A percentile compares a stretch with the other conserved stretches of the same genome.
phyloP scores from a whole-genome alignment of 2,797 vertebrate species.

The Phrynocephalus guinanensis region DNA sequence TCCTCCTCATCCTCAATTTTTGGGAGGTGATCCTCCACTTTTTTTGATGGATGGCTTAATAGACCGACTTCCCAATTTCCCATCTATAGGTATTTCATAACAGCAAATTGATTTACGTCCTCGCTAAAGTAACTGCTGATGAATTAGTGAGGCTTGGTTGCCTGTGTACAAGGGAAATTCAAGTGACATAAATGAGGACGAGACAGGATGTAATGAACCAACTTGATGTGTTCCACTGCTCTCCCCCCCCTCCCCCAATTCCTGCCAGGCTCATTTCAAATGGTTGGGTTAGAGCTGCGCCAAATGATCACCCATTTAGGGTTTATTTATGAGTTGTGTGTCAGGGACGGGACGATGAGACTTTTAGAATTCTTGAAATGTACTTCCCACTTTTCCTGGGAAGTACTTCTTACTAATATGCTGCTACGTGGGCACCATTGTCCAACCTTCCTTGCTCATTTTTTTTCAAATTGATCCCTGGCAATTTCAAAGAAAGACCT shows the following conservation, averaged over 20 bases:
- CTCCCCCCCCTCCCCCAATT: no score
- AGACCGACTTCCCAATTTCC: slow-evolving; percentile 52
- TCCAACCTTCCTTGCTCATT: background rate
- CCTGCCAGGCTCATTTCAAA: background rate
- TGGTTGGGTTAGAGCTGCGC: background rate
- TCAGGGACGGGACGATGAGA: no score
- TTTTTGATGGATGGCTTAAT: slow-evolving; percentile 56
- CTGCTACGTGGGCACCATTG: background rate
- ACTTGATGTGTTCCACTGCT: background rate
- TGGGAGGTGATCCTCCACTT: slow-evolving; percentile 50
- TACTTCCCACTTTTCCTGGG: no score
- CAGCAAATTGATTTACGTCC: slow-evolving; percentile 59
- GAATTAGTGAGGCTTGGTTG: slow-evolving; percentile 5
- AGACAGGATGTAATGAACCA: slow-evolving; percentile 22
- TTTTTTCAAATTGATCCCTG: no score
- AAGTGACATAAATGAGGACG: slow-evolving; percentile 32
- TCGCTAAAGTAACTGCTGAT: slow-evolving; percentile 50
- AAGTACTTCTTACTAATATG: background rate
- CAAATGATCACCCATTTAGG: background rate
- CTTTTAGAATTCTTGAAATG: background rate
- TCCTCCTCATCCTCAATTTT: slow-evolving; percentile 47
- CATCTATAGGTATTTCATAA: slow-evolving; percentile 46
- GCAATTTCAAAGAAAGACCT: no score
- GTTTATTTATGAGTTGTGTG: background rate
- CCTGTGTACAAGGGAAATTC: slow-evolving; percentile 37